Evolutionary conservation across 1,140 invertebrate genomes (phyloP).

Genomic region (Drosophila malerkotliana): DNA sequence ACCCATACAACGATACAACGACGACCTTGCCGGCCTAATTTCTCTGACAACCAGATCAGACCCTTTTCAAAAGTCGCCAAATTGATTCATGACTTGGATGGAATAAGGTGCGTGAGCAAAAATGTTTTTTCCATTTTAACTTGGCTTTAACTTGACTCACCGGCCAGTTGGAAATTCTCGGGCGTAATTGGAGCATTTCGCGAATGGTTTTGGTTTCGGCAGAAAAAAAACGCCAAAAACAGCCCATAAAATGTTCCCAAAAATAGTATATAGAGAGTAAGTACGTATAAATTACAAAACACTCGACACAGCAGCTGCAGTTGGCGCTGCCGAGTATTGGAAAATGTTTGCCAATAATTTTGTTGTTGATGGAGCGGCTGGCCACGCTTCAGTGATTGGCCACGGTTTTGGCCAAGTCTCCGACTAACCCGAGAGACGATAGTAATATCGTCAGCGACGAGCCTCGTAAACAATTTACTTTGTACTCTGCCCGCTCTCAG

Average conservation of each 20-base stretch:
- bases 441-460: constrained; percentile 3
- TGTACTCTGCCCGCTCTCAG: constrained; percentile 7
- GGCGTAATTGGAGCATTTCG: constrained; percentile 73
- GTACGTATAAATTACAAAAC: constrained; percentile 52
- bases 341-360: constrained; percentile 73
- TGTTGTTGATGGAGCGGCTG: constrained; percentile 57
- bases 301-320: constrained; percentile 36
- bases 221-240: constrained; percentile 24
- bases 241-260: constrained; percentile 52
- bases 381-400: constrained; percentile 74
- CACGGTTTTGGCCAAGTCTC: constrained; percentile 45
- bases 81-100: constrained; percentile 24
- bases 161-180: constrained; percentile 50
- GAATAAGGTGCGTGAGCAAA: constrained; percentile 14
- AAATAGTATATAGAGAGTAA: constrained; percentile 40
- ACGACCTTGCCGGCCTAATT: constrained; percentile 53
- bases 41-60: constrained; percentile 50
- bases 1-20: constrained; percentile 15
- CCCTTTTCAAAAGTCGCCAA: constrained; percentile 42
- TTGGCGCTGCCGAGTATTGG: constrained; percentile 49
- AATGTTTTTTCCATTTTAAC: constrained; percentile 29
- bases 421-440: constrained; percentile 9
- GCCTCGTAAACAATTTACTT: constrained; percentile 38
- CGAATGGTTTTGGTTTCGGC: constrained; percentile 32
- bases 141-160: constrained; percentile 9